Base-by-base conservation (phyloP, 2,888 invertebrate genomes). In the Timema podura region DNA sequence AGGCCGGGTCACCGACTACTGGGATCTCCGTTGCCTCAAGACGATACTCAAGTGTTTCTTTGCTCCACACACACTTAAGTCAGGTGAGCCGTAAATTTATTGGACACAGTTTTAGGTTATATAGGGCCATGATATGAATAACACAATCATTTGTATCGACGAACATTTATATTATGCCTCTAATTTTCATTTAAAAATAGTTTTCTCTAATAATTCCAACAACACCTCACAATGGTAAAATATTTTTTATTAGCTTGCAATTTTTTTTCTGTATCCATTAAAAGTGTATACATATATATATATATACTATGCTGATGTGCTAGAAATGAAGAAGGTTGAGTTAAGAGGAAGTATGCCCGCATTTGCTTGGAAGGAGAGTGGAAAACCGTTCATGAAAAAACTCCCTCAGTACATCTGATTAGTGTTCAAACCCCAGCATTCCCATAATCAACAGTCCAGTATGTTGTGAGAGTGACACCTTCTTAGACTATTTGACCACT, bases 1-100 rank as follows among this genome's bases (percentile, higher is more conserved):
- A 1, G 96, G 97, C 0, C 87, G 96, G 75, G 95, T 97, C 0
- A 96, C 96, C 0, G 96, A 97, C 79, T 91, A 90, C 81, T 95
- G 95, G 95, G 96, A 96, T 81, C 86, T 93, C 74, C 86, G 96
- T 10, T 92, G 95, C 72, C 83, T 96, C 74, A 90, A 91, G 75
- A 94, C 94, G 0, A 92, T 95, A 72, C 83, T 95, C 65, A 88
- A 88, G 76, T 86, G 88, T 72, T 93, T 91, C 81, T 95, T 95
- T 75, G 89, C 91, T 0, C 87, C 89, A 0, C 85, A 87, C 65
- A 91, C 88, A 9, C 80, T 93, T 9, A 81, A 85, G 68, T 66
- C 73, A 64, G 76, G 81, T 80, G 75, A 49, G 59, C 3, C 16
- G 9, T 66, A 13, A 13, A 44, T 45, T 57, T 7, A n/a, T n/a